phyloP scores from a whole-genome alignment of 2,113 vertebrate genomes.

The Himantopus leucocephalus region DNA sequence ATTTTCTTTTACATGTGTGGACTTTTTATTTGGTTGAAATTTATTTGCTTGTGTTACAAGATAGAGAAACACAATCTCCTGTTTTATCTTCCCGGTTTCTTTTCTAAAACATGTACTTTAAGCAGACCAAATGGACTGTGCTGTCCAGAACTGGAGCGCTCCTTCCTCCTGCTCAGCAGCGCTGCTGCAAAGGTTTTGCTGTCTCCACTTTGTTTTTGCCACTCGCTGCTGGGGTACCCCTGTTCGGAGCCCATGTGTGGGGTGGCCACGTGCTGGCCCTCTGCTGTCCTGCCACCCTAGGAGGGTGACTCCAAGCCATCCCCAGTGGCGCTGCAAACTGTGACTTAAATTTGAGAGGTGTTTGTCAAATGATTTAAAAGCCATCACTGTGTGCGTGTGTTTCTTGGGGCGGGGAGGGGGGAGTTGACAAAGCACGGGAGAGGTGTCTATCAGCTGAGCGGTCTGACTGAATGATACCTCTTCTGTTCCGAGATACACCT shows the following conservation, averaged over 20 bases:
- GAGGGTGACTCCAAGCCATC: background rate
- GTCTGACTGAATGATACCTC: background rate
- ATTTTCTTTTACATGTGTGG: background rate
- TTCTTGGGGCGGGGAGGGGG: accelerated
- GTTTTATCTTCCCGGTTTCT: background rate
- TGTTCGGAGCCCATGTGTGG: background rate
- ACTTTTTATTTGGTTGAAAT: background rate
- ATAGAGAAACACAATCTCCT: background rate
- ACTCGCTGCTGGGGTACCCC: accelerated
- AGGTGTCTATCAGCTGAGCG: background rate
- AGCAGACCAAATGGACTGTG: background rate
- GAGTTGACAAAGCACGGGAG: background rate
- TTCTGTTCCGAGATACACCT: background rate
- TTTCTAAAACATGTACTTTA: background rate
- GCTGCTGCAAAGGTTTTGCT: background rate
- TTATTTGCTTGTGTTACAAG: background rate
- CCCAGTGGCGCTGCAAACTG: background rate
- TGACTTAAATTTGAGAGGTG: background rate
- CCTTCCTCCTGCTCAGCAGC: background rate
- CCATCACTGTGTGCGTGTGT: background rate
- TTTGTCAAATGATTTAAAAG: background rate
- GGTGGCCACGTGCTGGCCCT: background rate
- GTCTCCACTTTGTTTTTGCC: background rate
- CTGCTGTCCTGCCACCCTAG: background rate
- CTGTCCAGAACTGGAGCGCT: accelerated